phyloP scores from a whole-genome alignment of 2,113 vertebrate genomes.

The Cranoglanis bouderius region DNA sequence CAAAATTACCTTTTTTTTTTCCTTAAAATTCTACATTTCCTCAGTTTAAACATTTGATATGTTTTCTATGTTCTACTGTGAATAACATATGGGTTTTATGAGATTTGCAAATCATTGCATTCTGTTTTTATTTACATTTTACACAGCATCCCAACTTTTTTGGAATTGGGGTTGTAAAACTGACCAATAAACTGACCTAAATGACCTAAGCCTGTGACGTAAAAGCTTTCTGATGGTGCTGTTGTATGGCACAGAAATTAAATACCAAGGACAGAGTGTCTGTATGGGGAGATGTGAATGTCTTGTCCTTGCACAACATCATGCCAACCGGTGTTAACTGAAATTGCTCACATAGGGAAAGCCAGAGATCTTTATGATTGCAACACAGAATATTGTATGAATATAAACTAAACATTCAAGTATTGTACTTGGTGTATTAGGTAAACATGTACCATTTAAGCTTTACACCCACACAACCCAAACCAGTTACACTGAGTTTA shows the following conservation, averaged over 20 bases:
- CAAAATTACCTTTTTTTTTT: too few relatives aligned
- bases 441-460: neutral
- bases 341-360: neutral
- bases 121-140: too few relatives aligned
- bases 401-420: neutral
- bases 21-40: too few relatives aligned
- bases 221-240: constrained; percentile 39
- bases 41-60: too few relatives aligned
- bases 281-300: constrained; percentile 20
- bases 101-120: too few relatives aligned
- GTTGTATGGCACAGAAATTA: constrained; percentile 61
- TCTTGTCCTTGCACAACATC: constrained; percentile 1
- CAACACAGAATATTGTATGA: neutral
- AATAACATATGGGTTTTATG: too few relatives aligned
- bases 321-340: neutral
- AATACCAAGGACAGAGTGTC: constrained; percentile 46
- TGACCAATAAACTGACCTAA: constrained; percentile 61
- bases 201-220: constrained; percentile 26
- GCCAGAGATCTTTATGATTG: neutral
- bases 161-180: too few relatives aligned
- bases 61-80: too few relatives aligned
- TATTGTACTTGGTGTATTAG: neutral
- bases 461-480: neutral
- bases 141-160: too few relatives aligned
- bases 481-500: neutral